These are phyloP conservation scores for Ranitomeya imitator DNA, from an alignment of 2,113 vertebrate genomes.

Conservation along the genomic window DNA sequence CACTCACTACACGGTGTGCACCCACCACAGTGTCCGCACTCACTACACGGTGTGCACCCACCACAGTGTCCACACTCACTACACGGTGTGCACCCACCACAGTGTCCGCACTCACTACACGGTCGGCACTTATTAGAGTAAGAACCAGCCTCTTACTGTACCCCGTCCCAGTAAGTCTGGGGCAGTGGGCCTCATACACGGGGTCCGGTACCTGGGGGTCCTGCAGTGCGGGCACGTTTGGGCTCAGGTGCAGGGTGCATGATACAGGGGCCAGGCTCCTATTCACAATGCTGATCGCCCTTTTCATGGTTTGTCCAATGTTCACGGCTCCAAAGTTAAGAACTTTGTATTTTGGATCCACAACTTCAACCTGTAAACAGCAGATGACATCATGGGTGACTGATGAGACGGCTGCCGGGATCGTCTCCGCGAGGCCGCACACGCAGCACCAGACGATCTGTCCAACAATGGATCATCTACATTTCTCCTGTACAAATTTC, in stretches of 20 bases:
- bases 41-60: too few relatives aligned
- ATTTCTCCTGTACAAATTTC: neutral
- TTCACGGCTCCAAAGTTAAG: conserved; percentile 79
- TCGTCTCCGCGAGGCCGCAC: too few relatives aligned
- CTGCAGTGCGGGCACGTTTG: conserved; percentile 65
- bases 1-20: too few relatives aligned
- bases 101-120: too few relatives aligned
- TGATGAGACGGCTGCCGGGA: neutral
- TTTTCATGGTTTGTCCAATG: conserved; percentile 74
- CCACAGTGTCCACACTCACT: too few relatives aligned
- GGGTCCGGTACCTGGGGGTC: conserved; percentile 72
- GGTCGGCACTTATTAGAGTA: too few relatives aligned
- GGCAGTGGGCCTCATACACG: too few relatives aligned
- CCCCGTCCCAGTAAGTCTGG: too few relatives aligned
- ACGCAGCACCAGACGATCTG: too few relatives aligned
- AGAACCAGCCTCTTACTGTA: too few relatives aligned
- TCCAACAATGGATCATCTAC: neutral
- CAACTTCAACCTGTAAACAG: conserved; percentile 74
- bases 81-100: too few relatives aligned
- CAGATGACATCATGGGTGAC: neutral
- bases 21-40: too few relatives aligned
- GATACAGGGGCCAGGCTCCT: conserved; percentile 71
- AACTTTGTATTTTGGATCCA: conserved; percentile 73
- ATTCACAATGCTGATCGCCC: conserved; percentile 76
- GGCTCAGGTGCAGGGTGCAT: conserved; percentile 69